These are phyloP conservation scores for Anoncus sp. DNA, from an alignment of 2,888 invertebrate genomes.

Conservation along the genomic window DNA sequence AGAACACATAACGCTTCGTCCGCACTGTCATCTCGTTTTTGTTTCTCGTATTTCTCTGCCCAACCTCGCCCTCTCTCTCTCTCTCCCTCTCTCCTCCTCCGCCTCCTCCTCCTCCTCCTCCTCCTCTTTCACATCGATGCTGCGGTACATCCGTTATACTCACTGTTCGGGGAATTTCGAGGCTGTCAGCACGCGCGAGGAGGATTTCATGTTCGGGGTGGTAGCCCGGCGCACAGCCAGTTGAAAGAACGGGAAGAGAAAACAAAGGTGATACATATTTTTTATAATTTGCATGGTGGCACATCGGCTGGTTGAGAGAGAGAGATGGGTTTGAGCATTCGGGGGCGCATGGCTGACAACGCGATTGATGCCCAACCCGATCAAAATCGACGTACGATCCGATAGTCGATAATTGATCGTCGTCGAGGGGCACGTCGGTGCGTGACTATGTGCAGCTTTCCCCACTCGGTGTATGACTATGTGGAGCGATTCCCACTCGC, in stretches of 20 bases:
- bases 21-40: constrained; percentile 18
- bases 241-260: constrained; percentile 42
- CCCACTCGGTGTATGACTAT: constrained; percentile 19
- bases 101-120: constrained; percentile 12
- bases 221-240: background rate
- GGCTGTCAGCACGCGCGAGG: constrained; percentile 48
- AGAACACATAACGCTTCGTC: constrained; percentile 10
- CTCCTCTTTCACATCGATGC: constrained; percentile 11
- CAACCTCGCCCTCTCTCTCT: constrained; percentile 11
- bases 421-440: constrained; percentile 51
- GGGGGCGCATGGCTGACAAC: constrained; percentile 47
- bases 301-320: constrained; percentile 35
- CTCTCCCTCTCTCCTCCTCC: constrained; percentile 13
- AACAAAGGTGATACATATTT: constrained; percentile 64
- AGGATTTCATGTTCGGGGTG: background rate
- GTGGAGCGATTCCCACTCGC: constrained; percentile 31
- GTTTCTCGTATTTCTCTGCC: constrained; percentile 29
- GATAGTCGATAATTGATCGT: constrained; percentile 74
- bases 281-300: constrained; percentile 62
- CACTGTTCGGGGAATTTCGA: constrained; percentile 41
- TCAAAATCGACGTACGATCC: constrained; percentile 72
- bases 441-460: constrained; percentile 7
- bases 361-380: constrained; percentile 65
- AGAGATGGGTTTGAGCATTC: constrained; percentile 22
- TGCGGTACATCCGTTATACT: constrained; percentile 53